Conservation (phyloP, 2,113 vertebrate species). For the Hydropotes inermis region DNA sequence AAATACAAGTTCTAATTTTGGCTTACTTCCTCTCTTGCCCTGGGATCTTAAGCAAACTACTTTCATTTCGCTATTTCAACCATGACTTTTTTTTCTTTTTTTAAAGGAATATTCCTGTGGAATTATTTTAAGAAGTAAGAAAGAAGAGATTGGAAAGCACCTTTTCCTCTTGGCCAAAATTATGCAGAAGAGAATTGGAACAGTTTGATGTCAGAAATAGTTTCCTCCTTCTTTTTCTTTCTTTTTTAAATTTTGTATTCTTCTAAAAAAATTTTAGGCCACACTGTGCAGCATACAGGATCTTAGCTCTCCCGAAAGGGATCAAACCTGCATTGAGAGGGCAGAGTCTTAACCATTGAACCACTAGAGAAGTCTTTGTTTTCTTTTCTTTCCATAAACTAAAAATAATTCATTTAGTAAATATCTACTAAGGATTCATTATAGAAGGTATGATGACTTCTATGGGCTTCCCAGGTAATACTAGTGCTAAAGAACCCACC, state of each 20-base stretch:
- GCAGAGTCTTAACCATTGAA: neutral
- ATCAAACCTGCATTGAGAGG: neutral
- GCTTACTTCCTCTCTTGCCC: constrained; percentile 9
- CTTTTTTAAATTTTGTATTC: neutral
- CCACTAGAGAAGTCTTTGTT: neutral
- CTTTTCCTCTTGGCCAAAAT: constrained; percentile 34
- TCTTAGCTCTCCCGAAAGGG: neutral
- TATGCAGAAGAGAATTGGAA: neutral
- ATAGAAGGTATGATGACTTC: neutral
- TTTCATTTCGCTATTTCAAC: constrained; percentile 46
- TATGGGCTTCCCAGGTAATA: neutral
- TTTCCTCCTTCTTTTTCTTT: neutral
- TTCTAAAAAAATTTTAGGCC: neutral
- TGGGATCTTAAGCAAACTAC: neutral
- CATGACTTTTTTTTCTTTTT: neutral
- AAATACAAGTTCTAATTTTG: constrained; percentile 18
- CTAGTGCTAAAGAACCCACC: neutral
- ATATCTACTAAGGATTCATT: neutral
- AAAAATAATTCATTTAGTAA: neutral
- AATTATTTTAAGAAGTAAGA: constrained; percentile 45
- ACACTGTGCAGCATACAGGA: neutral
- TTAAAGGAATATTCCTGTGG: constrained; percentile 13
- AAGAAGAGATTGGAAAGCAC: constrained; percentile 33
- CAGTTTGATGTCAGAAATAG: neutral
- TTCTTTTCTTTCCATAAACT: neutral